Evolutionary conservation across 2,888 invertebrate species (phyloP).

Genomic region (Mesoligia furuncula): DNA sequence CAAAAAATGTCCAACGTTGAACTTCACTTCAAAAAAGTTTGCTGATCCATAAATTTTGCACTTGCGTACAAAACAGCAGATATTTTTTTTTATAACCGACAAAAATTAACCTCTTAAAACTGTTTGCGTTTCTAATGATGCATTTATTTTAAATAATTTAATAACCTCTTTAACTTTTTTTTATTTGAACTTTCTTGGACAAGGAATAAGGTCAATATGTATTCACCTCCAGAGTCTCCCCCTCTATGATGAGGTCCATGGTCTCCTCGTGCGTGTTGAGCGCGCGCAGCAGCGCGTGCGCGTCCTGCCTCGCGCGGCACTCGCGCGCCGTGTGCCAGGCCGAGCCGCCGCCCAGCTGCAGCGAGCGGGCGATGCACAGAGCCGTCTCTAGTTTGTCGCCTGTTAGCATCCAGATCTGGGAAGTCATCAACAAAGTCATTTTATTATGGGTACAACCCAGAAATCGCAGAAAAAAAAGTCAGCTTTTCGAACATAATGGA

Average conservation of each 20-base stretch:
- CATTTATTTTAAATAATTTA: no score
- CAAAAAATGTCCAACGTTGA: no score
- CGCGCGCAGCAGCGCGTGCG: constrained; percentile 76
- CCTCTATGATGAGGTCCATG: constrained; percentile 85
- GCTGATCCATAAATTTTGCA: no score
- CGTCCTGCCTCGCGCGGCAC: constrained; percentile 76
- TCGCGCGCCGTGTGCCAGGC: constrained; percentile 75
- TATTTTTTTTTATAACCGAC: no score
- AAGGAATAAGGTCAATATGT: background rate
- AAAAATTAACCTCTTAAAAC: no score
- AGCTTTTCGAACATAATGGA: background rate
- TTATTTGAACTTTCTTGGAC: no score
- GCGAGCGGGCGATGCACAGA: constrained; percentile 99
- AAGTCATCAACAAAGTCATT: background rate
- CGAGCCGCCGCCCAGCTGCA: constrained; percentile 92
- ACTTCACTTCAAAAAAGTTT: no score
- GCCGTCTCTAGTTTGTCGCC: constrained; percentile 99
- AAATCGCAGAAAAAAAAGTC: no score
- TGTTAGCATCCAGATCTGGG: constrained; percentile 96
- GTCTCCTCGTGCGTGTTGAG: constrained; percentile 67
- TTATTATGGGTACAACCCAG: no score
- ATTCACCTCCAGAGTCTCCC: constrained; percentile 84
- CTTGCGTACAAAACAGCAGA: no score
- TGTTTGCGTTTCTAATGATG: no score
- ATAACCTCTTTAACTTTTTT: no score